phyloP scores from a whole-genome alignment of 2,113 vertebrate genomes.

The Thunnus thynnus region DNA sequence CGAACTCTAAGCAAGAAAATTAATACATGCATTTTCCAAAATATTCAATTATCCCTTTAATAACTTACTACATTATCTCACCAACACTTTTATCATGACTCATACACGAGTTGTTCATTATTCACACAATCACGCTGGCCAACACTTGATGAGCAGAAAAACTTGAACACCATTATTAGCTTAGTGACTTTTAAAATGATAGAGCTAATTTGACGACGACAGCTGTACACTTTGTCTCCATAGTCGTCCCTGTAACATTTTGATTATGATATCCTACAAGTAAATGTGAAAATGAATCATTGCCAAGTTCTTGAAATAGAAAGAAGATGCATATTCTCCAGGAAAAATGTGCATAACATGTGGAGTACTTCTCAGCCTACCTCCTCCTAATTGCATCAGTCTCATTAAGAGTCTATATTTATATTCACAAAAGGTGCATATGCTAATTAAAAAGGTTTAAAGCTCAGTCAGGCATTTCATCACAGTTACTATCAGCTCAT shows the following conservation, averaged over 20 bases:
- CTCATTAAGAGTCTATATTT: slow-evolving; percentile 59
- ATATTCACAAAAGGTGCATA: slow-evolving; percentile 52
- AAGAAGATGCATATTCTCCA: not conserved
- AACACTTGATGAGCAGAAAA: not conserved
- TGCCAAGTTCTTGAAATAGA: slow-evolving; percentile 25
- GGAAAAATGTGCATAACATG: slow-evolving; percentile 17
- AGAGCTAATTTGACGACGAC: not conserved
- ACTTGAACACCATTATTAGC: not conserved
- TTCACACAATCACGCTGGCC: not conserved
- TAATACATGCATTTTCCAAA: not conserved
- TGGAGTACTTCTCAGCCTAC: slow-evolving; percentile 15
- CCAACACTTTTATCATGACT: not conserved
- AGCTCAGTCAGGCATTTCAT: slow-evolving; percentile 58
- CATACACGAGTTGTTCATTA: slow-evolving; percentile 15
- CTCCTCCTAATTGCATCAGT: slow-evolving; percentile 56
- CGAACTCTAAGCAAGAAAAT: too few species aligned
- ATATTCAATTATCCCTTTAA: not conserved
- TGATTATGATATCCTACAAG: slow-evolving; percentile 12
- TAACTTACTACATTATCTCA: not conserved
- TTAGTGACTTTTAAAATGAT: slow-evolving; percentile 1
- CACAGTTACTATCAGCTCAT: slow-evolving; percentile 56
- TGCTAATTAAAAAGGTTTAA: slow-evolving; percentile 66
- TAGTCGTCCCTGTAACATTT: not conserved
- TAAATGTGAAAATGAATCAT: slow-evolving; percentile 28
- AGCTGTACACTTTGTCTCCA: not conserved